Evolutionary conservation across 2,113 vertebrate species (phyloP), one percentile per base, ranked within the genome.

Genomic region (Lepus europaeus): DNA sequence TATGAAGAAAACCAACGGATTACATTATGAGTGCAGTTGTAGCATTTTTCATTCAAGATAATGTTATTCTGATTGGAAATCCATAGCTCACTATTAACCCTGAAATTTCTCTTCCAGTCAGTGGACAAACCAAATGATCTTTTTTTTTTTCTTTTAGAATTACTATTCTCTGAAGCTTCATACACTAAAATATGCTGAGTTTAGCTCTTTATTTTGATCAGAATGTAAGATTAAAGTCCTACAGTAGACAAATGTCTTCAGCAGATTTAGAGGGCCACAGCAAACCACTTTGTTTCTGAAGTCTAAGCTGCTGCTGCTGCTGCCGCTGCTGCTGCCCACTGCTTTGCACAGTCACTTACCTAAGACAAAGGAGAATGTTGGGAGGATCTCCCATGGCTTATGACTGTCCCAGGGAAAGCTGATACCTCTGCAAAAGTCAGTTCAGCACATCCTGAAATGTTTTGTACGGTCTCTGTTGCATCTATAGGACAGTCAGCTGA

Each of bases 31-130:
- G 33, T n/a, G 23, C 0, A 83, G n/a, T 10, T 0, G n/a, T 72
- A 73, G 5, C 83, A 39, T 96, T 97, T 98, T 96, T 94, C 81
- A 77, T 31, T 81, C 56, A 95, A 22, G 33, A 53, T 90, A 91
- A 36, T 78, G 23, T 19, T 92, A 2, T 89, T 95, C 90, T 95
- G n/a, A 89, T 81, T 81, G 45, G 74, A 89, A 98, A 92, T 83
- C 69, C 61, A 94, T 79, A 94, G 25, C 56, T 8, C 70, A 5
- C 59, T 91, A 25, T 33, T 95, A 66, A 49, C 78, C 89, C 64
- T 89, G 84, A 97, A 93, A 95, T 86, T 36, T 36, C 86, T 16
- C 16, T 94, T 95, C 80, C 13, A 89, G 88, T 90, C 5, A 77
- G 5, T 61, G 5, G 80, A 85, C 80, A 93, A 31, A 95, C 25